Percentiles rank a stretch among this genome's conserved stretches.
Conservation (phyloP, 2,888 invertebrate species). For the Callinectes sapidus region DNA sequence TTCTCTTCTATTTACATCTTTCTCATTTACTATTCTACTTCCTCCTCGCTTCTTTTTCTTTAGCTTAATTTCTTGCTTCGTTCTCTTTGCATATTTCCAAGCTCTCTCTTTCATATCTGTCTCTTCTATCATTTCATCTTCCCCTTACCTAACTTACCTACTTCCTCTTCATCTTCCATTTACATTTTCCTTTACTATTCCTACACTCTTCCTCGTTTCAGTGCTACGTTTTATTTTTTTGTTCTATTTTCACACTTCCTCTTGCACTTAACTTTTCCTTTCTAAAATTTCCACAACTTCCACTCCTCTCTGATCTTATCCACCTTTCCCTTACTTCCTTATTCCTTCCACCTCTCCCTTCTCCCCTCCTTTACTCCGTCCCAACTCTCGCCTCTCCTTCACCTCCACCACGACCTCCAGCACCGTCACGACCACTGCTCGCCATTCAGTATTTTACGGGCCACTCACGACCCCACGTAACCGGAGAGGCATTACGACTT, state of each 20-base stretch:
- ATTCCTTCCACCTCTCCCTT: not conserved
- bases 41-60: not conserved
- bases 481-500: conserved; percentile 5
- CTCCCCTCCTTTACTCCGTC: not conserved
- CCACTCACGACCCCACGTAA: conserved; percentile 11
- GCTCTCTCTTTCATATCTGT: not conserved
- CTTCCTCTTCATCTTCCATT: not conserved
- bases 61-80: not conserved
- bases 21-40: not conserved
- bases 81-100: not conserved
- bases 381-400: not conserved
- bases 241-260: not conserved
- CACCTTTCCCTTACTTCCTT: too few species aligned
- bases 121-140: not conserved
- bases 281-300: not conserved
- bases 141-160: not conserved
- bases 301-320: too few species aligned
- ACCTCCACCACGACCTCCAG: not conserved
- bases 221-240: not conserved
- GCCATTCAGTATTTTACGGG: conserved; percentile 20
- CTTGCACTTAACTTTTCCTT: not conserved
- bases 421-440: not conserved
- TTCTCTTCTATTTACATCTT: not conserved
- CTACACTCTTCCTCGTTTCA: not conserved
- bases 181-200: not conserved